These are phyloP conservation scores for Caranx melampygus DNA, from an alignment of 2,113 vertebrate species.

Conservation along the genomic window DNA sequence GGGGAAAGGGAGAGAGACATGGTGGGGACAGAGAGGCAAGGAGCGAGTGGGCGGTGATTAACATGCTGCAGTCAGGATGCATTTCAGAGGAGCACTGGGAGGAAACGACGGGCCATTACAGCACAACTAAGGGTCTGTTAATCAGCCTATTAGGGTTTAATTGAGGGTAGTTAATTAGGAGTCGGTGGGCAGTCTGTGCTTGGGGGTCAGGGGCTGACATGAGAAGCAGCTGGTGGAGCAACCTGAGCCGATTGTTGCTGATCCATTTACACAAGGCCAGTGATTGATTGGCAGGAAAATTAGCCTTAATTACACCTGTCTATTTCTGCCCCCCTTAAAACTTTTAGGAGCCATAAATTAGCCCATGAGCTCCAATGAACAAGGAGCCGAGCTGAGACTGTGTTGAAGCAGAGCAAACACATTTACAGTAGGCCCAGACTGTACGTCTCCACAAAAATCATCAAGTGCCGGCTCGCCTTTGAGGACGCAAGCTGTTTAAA, in stretches of 20 bases:
- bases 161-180: slow-evolving; percentile 85
- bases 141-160: slow-evolving; percentile 85
- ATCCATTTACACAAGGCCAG: slow-evolving; percentile 70
- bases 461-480: slow-evolving; percentile 47
- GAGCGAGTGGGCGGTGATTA: slow-evolving; percentile 68
- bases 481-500: slow-evolving; percentile 57
- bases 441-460: slow-evolving; percentile 62
- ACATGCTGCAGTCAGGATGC: slow-evolving; percentile 66
- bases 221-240: slow-evolving; percentile 76
- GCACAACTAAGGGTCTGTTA: slow-evolving; percentile 79
- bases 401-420: slow-evolving; percentile 56
- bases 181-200: slow-evolving; percentile 70
- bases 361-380: slow-evolving; percentile 36
- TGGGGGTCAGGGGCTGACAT: slow-evolving; percentile 63
- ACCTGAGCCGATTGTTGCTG: slow-evolving; percentile 73
- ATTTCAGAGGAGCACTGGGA: slow-evolving; percentile 75
- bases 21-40: background rate
- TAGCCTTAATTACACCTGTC: slow-evolving; percentile 78
- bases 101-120: slow-evolving; percentile 81
- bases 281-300: slow-evolving; percentile 82
- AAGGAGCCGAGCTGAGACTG: slow-evolving; percentile 21
- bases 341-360: slow-evolving; percentile 69
- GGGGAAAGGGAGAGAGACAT: background rate
- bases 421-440: slow-evolving; percentile 71
- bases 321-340: slow-evolving; percentile 60